Evolutionary conservation across 2,113 vertebrate genomes (phyloP).

Genomic region (Lynx canadensis): DNA sequence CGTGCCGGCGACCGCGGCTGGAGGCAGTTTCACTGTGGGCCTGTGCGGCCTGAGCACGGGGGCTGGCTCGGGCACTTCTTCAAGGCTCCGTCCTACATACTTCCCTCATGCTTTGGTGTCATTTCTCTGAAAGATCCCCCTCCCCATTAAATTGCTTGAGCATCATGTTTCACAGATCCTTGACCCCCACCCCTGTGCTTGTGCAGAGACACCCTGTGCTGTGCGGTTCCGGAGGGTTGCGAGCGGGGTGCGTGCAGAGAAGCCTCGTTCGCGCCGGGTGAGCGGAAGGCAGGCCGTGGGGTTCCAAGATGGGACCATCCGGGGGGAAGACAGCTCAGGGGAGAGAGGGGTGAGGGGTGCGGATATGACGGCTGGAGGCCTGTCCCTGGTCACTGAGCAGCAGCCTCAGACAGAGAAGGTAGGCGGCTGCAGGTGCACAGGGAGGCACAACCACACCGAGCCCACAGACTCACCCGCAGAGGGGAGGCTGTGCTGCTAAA

Average conservation of each 20-base stretch:
- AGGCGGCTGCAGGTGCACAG: neutral
- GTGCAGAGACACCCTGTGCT: too few relatives aligned
- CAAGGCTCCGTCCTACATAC: rapidly evolving
- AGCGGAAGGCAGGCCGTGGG: rapidly evolving
- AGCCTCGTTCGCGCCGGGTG: neutral
- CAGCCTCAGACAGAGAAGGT: neutral
- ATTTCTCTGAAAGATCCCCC: neutral
- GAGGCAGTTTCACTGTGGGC: too few relatives aligned
- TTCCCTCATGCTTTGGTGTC: neutral
- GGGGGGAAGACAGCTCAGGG: neutral
- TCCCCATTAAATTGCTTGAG: neutral
- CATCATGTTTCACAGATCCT: neutral
- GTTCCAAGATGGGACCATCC: neutral
- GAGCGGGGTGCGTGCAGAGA: neutral
- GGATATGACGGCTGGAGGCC: neutral
- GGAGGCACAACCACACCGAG: neutral
- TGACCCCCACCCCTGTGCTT: too few relatives aligned
- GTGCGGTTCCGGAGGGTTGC: too few relatives aligned
- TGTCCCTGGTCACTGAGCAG: neutral
- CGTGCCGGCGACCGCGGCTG: too few relatives aligned
- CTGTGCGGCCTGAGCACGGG: neutral
- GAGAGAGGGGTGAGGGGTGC: neutral
- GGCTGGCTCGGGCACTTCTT: neutral
- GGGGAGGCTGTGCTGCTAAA: neutral
- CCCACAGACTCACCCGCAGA: too few relatives aligned